Evolutionary conservation across 2,888 invertebrate species (phyloP).

Genomic region (Uloborus plumipes): DNA sequence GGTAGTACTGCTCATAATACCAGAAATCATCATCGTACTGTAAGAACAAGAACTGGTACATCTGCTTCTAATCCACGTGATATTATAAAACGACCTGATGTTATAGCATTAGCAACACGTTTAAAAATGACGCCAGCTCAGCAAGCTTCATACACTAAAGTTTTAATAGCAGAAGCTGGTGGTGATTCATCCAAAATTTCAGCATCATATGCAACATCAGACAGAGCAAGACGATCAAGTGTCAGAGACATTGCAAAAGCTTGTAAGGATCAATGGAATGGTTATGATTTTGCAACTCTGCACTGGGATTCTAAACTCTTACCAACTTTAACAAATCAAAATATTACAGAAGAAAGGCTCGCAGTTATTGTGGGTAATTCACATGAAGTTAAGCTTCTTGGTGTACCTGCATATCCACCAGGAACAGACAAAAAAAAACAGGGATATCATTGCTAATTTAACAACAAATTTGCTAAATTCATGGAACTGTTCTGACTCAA

Average conservation of each 20-base stretch:
- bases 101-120: conserved; percentile 9
- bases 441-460: too few relatives aligned
- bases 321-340: neutral
- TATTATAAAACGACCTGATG: conserved; percentile 6
- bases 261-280: neutral
- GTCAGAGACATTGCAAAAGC: neutral
- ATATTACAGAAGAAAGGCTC: conserved; percentile 1
- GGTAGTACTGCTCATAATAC: neutral
- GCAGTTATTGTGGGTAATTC: neutral
- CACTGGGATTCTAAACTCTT: neutral
- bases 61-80: neutral
- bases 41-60: neutral
- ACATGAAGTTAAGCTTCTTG: conserved; percentile 1
- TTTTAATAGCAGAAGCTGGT: conserved; percentile 5
- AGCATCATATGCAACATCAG: conserved; percentile 6
- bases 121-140: conserved; percentile 6
- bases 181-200: neutral
- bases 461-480: too few relatives aligned
- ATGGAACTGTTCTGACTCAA: too few relatives aligned
- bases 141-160: conserved; percentile 1
- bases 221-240: conserved; percentile 9
- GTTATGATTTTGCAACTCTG: neutral
- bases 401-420: too few relatives aligned
- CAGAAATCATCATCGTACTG: conserved; percentile 1
- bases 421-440: too few relatives aligned